These are phyloP conservation scores for Drosophila fuyamai DNA, from an alignment of 1,140 invertebrate genomes.

Conservation along the genomic window DNA sequence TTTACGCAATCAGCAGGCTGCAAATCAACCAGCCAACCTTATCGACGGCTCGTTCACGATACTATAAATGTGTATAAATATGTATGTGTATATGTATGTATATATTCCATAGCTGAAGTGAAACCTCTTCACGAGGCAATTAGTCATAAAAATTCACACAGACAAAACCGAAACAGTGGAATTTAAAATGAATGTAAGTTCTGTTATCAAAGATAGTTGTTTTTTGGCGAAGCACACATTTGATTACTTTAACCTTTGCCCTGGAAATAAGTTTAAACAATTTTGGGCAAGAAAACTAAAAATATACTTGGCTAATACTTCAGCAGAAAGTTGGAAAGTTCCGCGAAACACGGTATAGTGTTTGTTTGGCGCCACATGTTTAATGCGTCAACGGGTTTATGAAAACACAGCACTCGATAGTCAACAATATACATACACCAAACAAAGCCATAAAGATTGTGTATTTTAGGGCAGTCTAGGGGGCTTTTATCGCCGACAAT, in stretches of 20 bases:
- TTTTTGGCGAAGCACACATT: conserved; percentile 1
- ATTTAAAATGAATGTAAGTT: conserved; percentile 19
- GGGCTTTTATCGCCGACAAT: conserved; percentile 19
- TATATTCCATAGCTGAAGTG: conserved; percentile 8
- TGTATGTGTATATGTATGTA: background rate
- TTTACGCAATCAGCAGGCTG: conserved; percentile 20
- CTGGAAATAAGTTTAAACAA: background rate
- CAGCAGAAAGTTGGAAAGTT: background rate
- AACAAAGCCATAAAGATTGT: conserved; percentile 36
- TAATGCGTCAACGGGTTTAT: conserved; percentile 31
- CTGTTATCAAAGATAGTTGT: conserved; percentile 29
- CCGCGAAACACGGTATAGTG: background rate
- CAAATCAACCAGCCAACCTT: conserved; percentile 26
- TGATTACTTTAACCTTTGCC: conserved; percentile 35
- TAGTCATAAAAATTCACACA: conserved; percentile 59
- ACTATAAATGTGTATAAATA: background rate
- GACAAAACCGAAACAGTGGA: background rate
- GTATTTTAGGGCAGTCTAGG: background rate
- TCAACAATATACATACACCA: conserved; percentile 8
- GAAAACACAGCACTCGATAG: conserved; percentile 19
- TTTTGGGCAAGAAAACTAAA: background rate
- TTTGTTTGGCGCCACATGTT: conserved; percentile 6
- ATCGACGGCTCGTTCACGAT: conserved; percentile 15
- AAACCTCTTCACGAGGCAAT: conserved; percentile 25
- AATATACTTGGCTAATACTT: conserved; percentile 12